phyloP scores from a whole-genome alignment of 2,888 invertebrate species.

The Callyntrura guangdongensis region DNA sequence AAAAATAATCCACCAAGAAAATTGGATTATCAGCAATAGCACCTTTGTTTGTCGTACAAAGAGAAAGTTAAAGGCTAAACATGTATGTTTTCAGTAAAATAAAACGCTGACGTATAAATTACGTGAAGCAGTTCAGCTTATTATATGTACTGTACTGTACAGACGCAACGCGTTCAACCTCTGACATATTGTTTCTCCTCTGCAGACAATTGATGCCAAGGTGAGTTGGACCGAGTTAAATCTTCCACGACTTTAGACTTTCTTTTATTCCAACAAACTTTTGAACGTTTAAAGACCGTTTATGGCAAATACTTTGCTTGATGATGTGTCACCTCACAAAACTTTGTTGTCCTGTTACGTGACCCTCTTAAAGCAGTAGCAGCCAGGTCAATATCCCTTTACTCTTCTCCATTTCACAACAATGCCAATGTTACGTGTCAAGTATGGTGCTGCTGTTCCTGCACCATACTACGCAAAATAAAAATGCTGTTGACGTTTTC shows the following conservation, averaged over 20 bases:
- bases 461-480: slow-evolving; percentile 32
- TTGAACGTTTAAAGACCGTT: background rate
- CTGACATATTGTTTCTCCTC: background rate
- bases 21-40: background rate
- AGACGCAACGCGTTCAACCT: background rate
- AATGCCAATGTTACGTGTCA: background rate
- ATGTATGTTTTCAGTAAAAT: background rate
- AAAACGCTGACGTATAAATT: too few relatives aligned
- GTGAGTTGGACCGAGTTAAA: background rate
- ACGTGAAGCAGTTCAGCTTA: background rate
- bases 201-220: background rate
- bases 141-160: background rate
- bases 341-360: slow-evolving; percentile 62
- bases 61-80: background rate
- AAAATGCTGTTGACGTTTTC: slow-evolving; percentile 62
- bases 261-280: background rate
- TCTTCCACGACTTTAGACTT: background rate
- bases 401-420: slow-evolving; percentile 36
- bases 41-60: background rate
- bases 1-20: slow-evolving; percentile 36
- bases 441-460: background rate
- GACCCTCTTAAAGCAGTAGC: slow-evolving; percentile 49
- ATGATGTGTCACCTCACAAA: background rate
- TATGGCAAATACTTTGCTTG: background rate
- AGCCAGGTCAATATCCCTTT: slow-evolving; percentile 61